Evolutionary conservation across 2,888 invertebrate species (phyloP).

Genomic region (Strigamia transsilvanica): DNA sequence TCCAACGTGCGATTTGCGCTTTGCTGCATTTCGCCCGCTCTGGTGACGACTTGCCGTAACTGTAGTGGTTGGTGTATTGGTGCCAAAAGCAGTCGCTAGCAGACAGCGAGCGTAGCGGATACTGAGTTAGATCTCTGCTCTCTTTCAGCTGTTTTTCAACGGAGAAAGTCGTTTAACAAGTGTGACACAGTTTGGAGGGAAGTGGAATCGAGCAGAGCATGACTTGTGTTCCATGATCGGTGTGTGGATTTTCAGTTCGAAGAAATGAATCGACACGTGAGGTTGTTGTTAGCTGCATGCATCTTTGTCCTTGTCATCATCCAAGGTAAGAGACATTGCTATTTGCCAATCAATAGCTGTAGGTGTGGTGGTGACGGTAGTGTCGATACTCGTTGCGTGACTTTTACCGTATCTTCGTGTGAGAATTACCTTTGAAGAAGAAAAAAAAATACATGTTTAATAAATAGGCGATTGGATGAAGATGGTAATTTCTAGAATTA

Average conservation of each 20-base stretch:
- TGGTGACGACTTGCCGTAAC: neutral
- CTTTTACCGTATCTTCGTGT: conserved; percentile 41
- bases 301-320: conserved; percentile 40
- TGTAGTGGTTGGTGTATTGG: conserved; percentile 5
- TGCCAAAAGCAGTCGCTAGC: conserved; percentile 43
- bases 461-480: neutral
- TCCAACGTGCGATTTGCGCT: neutral
- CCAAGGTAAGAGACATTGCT: conserved; percentile 46
- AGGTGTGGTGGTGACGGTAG: conserved; percentile 9
- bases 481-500: neutral
- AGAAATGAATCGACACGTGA: conserved; percentile 40
- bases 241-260: conserved; percentile 34
- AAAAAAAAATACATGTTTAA: neutral
- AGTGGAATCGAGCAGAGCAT: conserved; percentile 22
- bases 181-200: conserved; percentile 11
- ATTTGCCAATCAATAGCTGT: conserved; percentile 46
- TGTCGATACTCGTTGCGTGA: conserved; percentile 24
- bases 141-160: conserved; percentile 3
- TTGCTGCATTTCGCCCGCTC: neutral
- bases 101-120: conserved; percentile 46
- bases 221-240: conserved; percentile 3
- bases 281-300: conserved; percentile 38
- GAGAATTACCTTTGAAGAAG: neutral
- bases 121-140: conserved; percentile 40
- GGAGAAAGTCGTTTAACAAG: conserved; percentile 31